Evolutionary conservation across 2,797 vertebrate genomes (phyloP).

Genomic region (Huso huso): DNA sequence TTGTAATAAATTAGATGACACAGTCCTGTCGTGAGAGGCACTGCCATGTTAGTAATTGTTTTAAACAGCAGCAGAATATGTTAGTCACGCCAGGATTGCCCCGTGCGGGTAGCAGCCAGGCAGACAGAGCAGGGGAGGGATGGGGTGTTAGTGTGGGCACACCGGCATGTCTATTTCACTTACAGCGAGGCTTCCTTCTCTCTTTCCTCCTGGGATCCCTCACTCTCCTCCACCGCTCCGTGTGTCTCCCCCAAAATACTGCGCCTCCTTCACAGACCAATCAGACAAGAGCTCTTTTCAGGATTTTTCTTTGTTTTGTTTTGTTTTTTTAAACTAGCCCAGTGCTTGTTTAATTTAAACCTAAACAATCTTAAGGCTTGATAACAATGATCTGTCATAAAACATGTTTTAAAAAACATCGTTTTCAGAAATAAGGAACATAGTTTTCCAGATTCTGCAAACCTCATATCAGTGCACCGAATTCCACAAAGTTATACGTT

Average conservation of each 20-base stretch:
- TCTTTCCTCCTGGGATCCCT: constrained; percentile 75
- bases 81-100: too few relatives aligned
- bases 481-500: too few relatives aligned
- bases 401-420: too few relatives aligned
- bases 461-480: too few relatives aligned
- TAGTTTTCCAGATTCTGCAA: too few relatives aligned
- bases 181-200: constrained; percentile 89
- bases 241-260: constrained; percentile 71
- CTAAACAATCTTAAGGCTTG: too few relatives aligned
- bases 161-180: constrained; percentile 47
- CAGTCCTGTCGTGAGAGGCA: too few relatives aligned
- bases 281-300: constrained; percentile 9
- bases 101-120: not conserved
- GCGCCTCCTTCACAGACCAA: constrained; percentile 65
- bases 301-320: not conserved
- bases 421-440: too few relatives aligned
- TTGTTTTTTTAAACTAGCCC: not conserved
- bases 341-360: not conserved
- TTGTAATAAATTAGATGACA: too few relatives aligned
- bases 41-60: too few relatives aligned
- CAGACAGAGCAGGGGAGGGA: not conserved
- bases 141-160: not conserved
- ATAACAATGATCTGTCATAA: too few relatives aligned
- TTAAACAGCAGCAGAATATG: too few relatives aligned
- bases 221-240: constrained; percentile 71